Evolutionary conservation across 2,113 vertebrate species (phyloP).

Genomic region (Lampris incognitus): DNA sequence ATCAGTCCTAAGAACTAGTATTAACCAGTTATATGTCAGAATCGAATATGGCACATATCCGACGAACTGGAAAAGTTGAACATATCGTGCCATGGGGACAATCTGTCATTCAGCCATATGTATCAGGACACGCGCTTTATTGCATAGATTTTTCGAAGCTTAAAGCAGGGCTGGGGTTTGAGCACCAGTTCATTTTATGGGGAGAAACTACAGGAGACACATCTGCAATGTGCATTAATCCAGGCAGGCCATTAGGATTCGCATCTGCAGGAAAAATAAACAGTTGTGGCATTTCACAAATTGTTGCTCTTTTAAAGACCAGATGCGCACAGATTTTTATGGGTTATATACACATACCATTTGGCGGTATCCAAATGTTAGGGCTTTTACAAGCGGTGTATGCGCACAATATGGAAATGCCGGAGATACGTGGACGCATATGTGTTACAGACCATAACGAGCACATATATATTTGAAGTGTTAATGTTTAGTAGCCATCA

Average conservation of each 20-base stretch:
- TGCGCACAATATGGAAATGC: not conserved
- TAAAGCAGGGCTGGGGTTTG: not conserved
- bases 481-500: no score
- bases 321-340: slow-evolving; percentile 7
- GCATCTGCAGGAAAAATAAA: not conserved
- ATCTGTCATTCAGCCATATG: not conserved
- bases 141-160: slow-evolving; percentile 3
- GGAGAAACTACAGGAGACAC: not conserved
- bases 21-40: slow-evolving; percentile 48
- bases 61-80: not conserved
- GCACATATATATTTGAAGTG: no score
- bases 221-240: slow-evolving; percentile 5
- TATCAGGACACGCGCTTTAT: not conserved
- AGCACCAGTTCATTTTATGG: not conserved
- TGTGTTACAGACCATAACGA: no score
- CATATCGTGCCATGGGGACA: not conserved
- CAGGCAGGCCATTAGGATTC: not conserved
- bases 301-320: slow-evolving; percentile 23
- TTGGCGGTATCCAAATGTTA: slow-evolving; percentile 7
- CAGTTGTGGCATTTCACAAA: not conserved
- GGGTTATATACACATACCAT: not conserved
- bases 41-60: slow-evolving; percentile 30
- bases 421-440: slow-evolving; percentile 3
- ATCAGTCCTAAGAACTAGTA: slow-evolving; percentile 51
- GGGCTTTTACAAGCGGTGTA: not conserved